Evolutionary conservation across 2,888 invertebrate genomes (phyloP).

Genomic region (Andrena praecox): DNA sequence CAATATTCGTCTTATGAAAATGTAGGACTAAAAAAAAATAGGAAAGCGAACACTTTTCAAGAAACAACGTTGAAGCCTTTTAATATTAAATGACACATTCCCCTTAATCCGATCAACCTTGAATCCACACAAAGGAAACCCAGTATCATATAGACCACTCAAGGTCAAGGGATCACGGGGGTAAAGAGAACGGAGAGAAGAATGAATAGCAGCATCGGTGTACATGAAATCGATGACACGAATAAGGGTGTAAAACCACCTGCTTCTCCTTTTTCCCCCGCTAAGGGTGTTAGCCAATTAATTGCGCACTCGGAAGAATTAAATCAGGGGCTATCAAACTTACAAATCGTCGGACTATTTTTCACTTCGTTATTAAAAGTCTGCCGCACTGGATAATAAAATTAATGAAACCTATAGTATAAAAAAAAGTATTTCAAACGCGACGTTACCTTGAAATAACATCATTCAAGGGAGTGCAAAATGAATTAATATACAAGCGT

Average conservation of each 20-base stretch:
- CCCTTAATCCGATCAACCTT: conserved; percentile 30
- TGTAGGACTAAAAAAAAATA: not conserved
- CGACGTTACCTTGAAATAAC: too few relatives aligned
- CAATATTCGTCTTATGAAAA: not conserved
- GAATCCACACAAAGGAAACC: conserved; percentile 12
- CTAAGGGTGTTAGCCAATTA: conserved; percentile 12
- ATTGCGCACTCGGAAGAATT: not conserved
- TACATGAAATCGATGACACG: conserved; percentile 40
- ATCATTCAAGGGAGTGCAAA: too few relatives aligned
- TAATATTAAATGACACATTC: conserved; percentile 5
- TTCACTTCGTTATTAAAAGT: not conserved
- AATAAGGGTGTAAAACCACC: conserved; percentile 27
- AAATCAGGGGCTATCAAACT: not conserved
- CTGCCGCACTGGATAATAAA: too few relatives aligned
- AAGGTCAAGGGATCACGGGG: conserved; percentile 46
- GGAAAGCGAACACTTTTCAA: too few relatives aligned
- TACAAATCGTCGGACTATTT: not conserved
- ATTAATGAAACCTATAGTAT: too few relatives aligned
- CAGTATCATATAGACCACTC: not conserved
- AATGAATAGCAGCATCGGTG: conserved; percentile 16
- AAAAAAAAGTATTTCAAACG: too few relatives aligned
- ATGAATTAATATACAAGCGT: too few relatives aligned
- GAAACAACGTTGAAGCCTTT: too few relatives aligned
- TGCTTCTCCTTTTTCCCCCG: conserved; percentile 17
- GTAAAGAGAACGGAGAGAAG: conserved; percentile 24